Base-by-base conservation (phyloP, 2,797 vertebrate genomes). In the Todus mexicanus region DNA sequence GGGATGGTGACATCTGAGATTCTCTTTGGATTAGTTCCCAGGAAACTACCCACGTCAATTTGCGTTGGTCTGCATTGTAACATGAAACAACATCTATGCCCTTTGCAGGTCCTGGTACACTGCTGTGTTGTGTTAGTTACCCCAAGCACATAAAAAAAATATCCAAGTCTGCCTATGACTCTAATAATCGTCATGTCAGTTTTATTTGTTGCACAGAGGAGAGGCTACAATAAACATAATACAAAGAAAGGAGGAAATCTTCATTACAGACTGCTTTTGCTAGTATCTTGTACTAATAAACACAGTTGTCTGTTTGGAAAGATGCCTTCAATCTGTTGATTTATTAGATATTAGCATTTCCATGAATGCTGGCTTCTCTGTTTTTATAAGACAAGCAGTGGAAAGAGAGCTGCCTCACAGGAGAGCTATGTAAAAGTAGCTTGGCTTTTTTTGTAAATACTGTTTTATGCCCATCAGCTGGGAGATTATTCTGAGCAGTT, bases 261-360 rank as follows among this genome's bases (percentile, higher is more conserved):
- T 86, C 47, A 59, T 94, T 89, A 76, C 42, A 54, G 68, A 93
- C 40, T 78, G 74, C 35, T 95, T 95, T 95, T 95, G 42, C 82
- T 84, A 26, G 25, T 94, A 82, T 77, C 92, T 91, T 89, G 56
- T 81, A 92, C 90, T 95, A 95, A 95, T 93, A 96, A 96, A 96
- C 94, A 97, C 90, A 95, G 93, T 95, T 94, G 91, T 86, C 87
- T 90, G 0, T 93, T 93, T 96, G 95, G 95, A 96, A 96, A 91
- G 73, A 78, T 88, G 84, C 73, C 75, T 69, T 63, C 60, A 48
- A 43, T 87, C 79, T 95, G 83, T 79, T 87, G 89, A 70, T 79
- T 78, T 81, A 89, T 89, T 87, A 65, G 87, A 76, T 70, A 23
- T 68, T 18, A 89, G 53, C 47, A 56, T 42, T 7, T 37, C 42